Base-by-base conservation (phyloP, 1,140 invertebrate species). In the Subanguina moxae region DNA sequence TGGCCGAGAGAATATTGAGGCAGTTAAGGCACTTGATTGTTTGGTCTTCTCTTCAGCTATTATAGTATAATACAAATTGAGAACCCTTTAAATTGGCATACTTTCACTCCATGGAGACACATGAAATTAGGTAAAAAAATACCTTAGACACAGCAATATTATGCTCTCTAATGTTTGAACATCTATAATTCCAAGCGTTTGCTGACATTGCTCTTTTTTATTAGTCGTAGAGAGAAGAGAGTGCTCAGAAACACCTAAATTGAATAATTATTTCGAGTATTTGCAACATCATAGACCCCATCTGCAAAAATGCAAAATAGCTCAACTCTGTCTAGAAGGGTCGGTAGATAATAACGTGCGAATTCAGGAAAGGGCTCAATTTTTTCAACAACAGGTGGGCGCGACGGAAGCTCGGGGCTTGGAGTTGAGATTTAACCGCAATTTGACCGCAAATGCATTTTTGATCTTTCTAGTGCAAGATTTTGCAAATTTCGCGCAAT, bases 21-120 rank as follows among this genome's bases (percentile, higher is more conserved):
- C 13, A 38, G 21, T 59, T 21, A 25, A 45, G 30, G 8, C 45
- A 21, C 28, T 28, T 17, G 63, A 43, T 15, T 52, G 32, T 32
- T 28, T 57, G 17, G 52, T 48, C 13, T 71, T 70, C 59, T 71
- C 69, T 32, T 71, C 69, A 25, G 69, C 69, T 27, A 71, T 45
- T 27, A 71, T 70, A 11, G 69, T 64, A n/a, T 71, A 72, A 32
- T 57, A 71, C 28, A 73, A 64, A 45, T 71, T 71, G 43, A 71
- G 23, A 3, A 73, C 52, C 15, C 69, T 52, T 3, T 15, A 21
- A 25, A 7, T 21, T 21, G 1, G 23, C 3, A 52, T 52, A 52
- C 8, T 3, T 52, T 21, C 3, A 15, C 8, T 5, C 8, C 3
- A 7, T 52, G 48, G 8, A 52, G 15, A 52, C 3, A 15, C n/a